These are phyloP conservation scores for Stomorhina lunata DNA, from an alignment of 2,888 invertebrate genomes.

Conservation along the genomic window DNA sequence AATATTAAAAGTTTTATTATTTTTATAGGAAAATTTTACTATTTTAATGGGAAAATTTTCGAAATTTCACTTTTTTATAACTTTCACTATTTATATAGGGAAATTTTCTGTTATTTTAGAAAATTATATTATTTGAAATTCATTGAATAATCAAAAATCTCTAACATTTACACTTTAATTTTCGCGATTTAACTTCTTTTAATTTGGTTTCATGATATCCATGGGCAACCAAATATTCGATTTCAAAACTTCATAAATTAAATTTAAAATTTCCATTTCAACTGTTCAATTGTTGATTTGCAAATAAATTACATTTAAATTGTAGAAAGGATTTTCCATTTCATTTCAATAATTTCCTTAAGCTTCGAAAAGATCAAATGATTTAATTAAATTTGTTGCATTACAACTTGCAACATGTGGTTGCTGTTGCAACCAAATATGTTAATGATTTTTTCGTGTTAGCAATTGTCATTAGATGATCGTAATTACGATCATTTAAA, in stretches of 20 bases:
- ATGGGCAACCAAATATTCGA: background rate
- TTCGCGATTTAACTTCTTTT: background rate
- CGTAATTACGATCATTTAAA: background rate
- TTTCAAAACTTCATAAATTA: background rate
- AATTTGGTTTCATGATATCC: constrained; percentile 15
- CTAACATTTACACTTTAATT: no score
- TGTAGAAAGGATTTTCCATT: constrained; percentile 29
- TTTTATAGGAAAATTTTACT: no score
- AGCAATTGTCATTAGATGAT: constrained; percentile 38
- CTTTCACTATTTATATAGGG: no score
- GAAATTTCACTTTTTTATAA: no score
- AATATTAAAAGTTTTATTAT: no score
- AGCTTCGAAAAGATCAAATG: constrained; percentile 20
- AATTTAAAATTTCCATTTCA: background rate
- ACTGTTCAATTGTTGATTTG: background rate
- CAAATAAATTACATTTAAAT: background rate
- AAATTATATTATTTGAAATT: background rate
- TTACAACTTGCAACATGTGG: background rate
- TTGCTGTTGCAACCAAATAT: constrained; percentile 36
- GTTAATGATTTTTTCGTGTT: constrained; percentile 57
- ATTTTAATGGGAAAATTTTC: no score
- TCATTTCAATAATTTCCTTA: constrained; percentile 16
- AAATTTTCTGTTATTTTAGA: background rate
- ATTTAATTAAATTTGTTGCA: constrained; percentile 31
- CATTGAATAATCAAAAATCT: no score